These are phyloP conservation scores for Motacilla alba DNA, from an alignment of 2,113 vertebrate genomes.

Conservation along the genomic window DNA sequence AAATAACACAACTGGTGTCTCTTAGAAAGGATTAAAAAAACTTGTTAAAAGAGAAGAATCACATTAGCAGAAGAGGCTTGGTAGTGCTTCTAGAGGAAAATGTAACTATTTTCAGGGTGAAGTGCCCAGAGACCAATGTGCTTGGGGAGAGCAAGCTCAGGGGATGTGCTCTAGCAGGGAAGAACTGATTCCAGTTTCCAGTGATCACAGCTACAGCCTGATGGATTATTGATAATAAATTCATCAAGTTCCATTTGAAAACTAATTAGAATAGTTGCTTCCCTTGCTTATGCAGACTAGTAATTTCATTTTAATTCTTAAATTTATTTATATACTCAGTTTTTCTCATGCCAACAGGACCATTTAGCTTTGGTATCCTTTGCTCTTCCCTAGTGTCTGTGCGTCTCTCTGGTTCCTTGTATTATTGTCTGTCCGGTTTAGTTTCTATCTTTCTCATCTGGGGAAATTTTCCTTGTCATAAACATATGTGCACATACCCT, in stretches of 20 bases:
- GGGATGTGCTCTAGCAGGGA: not conserved
- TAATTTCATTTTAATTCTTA: not conserved
- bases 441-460: not conserved
- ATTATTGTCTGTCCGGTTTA: not conserved
- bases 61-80: not conserved
- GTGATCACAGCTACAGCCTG: not conserved
- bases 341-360: not conserved
- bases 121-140: not conserved
- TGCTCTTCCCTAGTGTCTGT: not conserved
- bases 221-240: not conserved
- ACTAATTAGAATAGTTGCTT: not conserved
- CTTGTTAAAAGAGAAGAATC: not conserved
- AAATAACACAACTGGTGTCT: not conserved
- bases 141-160: not conserved
- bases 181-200: not conserved
- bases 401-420: not conserved
- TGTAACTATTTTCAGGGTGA: not conserved
- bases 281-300: not conserved
- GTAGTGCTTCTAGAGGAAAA: not conserved
- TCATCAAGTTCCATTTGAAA: not conserved
- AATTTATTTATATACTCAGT: not conserved
- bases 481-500: not conserved
- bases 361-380: not conserved
- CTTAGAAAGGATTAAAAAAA: not conserved
- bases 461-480: not conserved